Percentiles rank a stretch among this genome's conserved stretches.
These are phyloP conservation scores for Muschampia plurimacula DNA, from an alignment of 2,888 invertebrate species.

Conservation along the genomic window DNA sequence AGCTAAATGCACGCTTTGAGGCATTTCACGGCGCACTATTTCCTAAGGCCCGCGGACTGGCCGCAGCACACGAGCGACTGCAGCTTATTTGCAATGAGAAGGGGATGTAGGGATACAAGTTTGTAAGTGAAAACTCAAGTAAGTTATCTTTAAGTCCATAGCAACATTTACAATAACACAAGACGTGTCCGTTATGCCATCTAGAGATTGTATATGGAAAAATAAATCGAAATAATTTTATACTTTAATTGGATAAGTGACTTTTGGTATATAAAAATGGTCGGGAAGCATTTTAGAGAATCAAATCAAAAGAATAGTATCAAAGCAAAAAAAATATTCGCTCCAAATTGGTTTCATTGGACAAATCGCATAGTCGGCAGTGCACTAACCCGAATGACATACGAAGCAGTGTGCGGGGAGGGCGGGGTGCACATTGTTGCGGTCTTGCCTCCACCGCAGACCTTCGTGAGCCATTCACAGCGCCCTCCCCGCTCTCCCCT, in stretches of 20 bases:
- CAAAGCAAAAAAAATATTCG: not conserved
- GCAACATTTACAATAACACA: no score
- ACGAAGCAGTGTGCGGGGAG: constrained; percentile 14
- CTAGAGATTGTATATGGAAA: no score
- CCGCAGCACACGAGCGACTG: constrained; percentile 2
- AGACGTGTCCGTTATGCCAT: no score
- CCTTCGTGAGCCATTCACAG: constrained; percentile 35
- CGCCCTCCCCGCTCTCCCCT: constrained; percentile 1
- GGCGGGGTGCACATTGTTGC: constrained; percentile 27
- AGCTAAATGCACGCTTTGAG: constrained; percentile 25
- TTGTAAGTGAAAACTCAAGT: not conserved
- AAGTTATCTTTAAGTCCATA: no score
- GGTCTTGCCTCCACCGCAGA: constrained; percentile 30
- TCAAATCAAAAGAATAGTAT: not conserved
- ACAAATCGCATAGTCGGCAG: constrained; percentile 17
- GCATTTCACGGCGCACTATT: constrained; percentile 20
- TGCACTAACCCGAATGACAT: constrained; percentile 19
- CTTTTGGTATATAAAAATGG: no score
- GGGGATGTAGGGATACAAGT: not conserved
- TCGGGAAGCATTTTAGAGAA: no score
- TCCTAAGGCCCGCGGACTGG: not conserved
- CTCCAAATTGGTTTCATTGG: not conserved
- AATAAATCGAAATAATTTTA: no score
- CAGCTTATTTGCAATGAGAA: not conserved
- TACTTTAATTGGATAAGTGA: no score